phyloP scores from a whole-genome alignment of 2,888 invertebrate genomes.

The Cheilosia soror region DNA sequence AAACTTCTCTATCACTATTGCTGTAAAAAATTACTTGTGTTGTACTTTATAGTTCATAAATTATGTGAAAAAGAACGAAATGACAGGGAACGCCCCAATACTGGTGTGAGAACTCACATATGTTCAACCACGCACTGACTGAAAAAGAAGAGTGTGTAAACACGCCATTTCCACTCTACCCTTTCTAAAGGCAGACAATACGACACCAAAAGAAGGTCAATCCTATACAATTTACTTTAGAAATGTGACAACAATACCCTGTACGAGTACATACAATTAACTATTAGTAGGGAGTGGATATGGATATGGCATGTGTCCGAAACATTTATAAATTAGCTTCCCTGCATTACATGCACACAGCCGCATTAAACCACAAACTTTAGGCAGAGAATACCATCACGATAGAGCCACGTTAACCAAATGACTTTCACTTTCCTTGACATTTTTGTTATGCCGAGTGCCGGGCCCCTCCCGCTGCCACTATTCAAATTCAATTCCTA shows the following conservation, averaged over 20 bases:
- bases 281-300: not conserved
- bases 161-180: constrained; percentile 4
- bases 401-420: constrained; percentile 3
- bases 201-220: constrained; percentile 28
- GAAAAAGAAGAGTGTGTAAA: not conserved
- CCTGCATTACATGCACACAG: not conserved
- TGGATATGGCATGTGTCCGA: constrained; percentile 19
- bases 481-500: constrained; percentile 5
- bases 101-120: constrained; percentile 2
- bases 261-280: not conserved
- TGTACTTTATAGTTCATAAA: not conserved
- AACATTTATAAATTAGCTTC: not conserved
- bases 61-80: not conserved
- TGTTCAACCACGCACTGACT: not conserved
- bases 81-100: constrained; percentile 5
- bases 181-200: not conserved
- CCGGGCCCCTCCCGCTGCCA: not conserved
- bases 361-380: not conserved
- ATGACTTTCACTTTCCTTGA: constrained; percentile 56
- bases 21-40: no score
- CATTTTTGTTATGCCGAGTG: not conserved
- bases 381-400: constrained; percentile 15
- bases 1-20: no score
- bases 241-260: not conserved
- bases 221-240: not conserved